Conservation (phyloP, 2,113 vertebrate genomes). For the Trogon melanurus region DNA sequence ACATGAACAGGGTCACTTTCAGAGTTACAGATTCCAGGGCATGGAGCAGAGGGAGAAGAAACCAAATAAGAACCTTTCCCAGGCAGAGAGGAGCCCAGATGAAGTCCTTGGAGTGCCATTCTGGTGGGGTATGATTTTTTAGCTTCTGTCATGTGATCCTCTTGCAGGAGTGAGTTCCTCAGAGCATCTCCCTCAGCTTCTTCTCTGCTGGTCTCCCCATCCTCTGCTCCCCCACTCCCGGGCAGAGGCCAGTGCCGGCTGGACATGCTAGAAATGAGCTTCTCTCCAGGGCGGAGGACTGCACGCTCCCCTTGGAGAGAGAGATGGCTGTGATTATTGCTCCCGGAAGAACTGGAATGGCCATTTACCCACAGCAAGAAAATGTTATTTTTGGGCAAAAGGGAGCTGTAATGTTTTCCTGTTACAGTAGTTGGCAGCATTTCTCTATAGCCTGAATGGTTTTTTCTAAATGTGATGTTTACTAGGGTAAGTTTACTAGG, state of each 20-base stretch:
- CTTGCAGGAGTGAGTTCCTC: neutral
- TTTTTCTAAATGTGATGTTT: conserved; percentile 8
- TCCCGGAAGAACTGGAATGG: neutral
- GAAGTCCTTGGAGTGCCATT: neutral
- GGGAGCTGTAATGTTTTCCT: conserved; percentile 64
- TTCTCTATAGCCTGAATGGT: conserved; percentile 61
- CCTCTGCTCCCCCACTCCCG: neutral
- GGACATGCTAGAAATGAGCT: neutral
- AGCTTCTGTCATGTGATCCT: neutral
- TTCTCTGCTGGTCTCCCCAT: neutral
- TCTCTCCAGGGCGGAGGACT: neutral
- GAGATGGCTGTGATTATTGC: neutral
- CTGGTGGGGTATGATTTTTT: neutral
- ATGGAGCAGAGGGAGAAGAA: neutral
- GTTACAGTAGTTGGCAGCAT: conserved; percentile 72
- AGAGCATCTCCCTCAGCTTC: neutral
- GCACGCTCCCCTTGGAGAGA: neutral
- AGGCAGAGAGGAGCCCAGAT: neutral
- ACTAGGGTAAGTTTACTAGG: neutral
- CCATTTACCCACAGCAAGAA: conserved; percentile 4
- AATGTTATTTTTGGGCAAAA: conserved; percentile 38
- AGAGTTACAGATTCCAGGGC: neutral
- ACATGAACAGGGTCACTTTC: neutral
- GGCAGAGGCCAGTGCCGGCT: neutral
- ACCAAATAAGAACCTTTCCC: neutral